Percentiles rank a stretch among this genome's conserved stretches.
These are phyloP conservation scores for Loriculus beryllinus DNA, from an alignment of 2,797 vertebrate species.

Conservation along the genomic window DNA sequence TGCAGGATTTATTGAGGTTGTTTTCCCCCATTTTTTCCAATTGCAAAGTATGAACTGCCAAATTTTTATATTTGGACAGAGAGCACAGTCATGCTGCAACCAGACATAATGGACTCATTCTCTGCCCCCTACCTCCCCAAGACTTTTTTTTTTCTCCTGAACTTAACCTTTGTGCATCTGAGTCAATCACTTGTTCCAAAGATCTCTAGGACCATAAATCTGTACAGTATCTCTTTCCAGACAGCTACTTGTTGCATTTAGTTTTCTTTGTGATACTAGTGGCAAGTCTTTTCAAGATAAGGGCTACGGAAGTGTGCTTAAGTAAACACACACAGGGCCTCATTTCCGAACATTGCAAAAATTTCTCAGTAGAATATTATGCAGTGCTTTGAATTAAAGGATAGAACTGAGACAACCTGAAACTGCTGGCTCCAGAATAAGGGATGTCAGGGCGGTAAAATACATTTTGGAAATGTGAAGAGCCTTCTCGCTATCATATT, in stretches of 20 bases:
- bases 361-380: not conserved
- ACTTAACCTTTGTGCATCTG: not conserved
- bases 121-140: rapidly evolving
- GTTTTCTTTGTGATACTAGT: not conserved
- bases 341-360: not conserved
- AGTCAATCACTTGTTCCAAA: not conserved
- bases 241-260: not conserved
- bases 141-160: not conserved
- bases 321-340: not conserved
- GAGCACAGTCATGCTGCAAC: not conserved
- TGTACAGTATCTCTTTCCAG: not conserved
- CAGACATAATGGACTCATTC: not conserved
- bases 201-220: not conserved
- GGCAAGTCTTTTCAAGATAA: not conserved
- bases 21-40: not conserved
- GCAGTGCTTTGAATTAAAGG: not conserved
- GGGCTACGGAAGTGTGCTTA: not conserved
- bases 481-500: not conserved
- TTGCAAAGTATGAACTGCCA: not conserved
- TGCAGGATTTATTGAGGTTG: rapidly evolving
- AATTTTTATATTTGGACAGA: not conserved
- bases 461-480: not conserved
- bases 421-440: not conserved
- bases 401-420: not conserved
- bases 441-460: not conserved